Base-by-base conservation (phyloP, 2,888 invertebrate genomes). In the Allygus modestus region DNA sequence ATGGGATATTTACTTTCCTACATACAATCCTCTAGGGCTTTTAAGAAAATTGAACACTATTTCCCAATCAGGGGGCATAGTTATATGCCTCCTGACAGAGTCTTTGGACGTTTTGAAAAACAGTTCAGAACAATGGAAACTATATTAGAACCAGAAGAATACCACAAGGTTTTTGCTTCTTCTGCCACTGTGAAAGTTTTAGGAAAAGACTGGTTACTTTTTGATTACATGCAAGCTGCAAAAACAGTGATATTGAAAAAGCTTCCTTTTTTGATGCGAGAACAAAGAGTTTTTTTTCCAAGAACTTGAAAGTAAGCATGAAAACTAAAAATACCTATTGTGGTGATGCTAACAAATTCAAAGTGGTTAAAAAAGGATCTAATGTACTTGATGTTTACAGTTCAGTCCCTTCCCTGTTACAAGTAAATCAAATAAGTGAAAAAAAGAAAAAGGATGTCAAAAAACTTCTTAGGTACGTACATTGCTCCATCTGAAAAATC, bases 51-150 rank as follows among this genome's bases (percentile, higher is more conserved):
- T 41, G 65, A 84, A 26, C 77, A 79, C 37, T 20, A 17, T 65
- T 84, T 84, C 23, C 84, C 69, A 7, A 84, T 84, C 26, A 79
- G 84, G 41, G 84, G 84, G 26, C 83, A 83, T 20, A 84, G 84
- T 46, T 84, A 79, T 31, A 84, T 84, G 84, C 84, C 84, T 43
- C 79, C 84, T n/a, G 79, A 84, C 69, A 4, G 61, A 20, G 75
- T 75, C 11, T 83, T 83, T 58, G 83, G 83, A 17, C 23, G 75
- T 0, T 75, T 37, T 58, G 73, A 83, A 54, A 75, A 75, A 58
- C 11, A 33, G 23, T 43, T 79, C 7, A 79, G 84, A 65, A 84
- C 65, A 65, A 77, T 23, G 15, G 84, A 84, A 20, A 77, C 58
- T n/a, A 84, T 84, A 51, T 15, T n/a, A 23, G 84, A 84, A 33